Evolutionary conservation across 1,140 invertebrate species (phyloP).

Genomic region (Heliconius eleuchia): DNA sequence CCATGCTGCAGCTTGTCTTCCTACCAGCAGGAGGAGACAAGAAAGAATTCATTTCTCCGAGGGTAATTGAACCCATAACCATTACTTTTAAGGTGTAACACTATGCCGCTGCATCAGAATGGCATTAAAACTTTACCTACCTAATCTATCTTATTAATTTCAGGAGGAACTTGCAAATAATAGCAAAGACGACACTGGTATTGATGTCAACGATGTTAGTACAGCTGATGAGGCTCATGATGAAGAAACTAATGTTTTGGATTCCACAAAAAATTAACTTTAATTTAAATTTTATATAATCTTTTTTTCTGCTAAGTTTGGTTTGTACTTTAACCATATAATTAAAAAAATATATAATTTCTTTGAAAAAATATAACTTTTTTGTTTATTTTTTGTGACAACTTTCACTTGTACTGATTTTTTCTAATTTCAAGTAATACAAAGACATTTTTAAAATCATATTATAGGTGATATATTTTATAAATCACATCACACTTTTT

Average conservation of each 20-base stretch:
- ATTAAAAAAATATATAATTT: background rate
- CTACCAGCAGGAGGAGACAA: too few species aligned
- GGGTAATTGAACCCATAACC: too few species aligned
- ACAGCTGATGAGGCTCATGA: constrained; percentile 63
- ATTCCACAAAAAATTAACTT: constrained; percentile 28
- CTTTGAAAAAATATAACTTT: background rate
- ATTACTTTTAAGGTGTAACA: too few species aligned
- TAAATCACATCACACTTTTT: constrained; percentile 4
- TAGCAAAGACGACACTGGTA: constrained; percentile 70
- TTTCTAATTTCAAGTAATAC: background rate
- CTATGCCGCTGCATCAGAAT: too few species aligned
- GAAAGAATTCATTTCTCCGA: too few species aligned
- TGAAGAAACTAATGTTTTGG: constrained; percentile 39
- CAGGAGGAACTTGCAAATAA: constrained; percentile 66
- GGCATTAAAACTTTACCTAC: too few species aligned
- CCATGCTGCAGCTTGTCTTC: too few species aligned
- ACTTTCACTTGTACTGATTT: background rate
- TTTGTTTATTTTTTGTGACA: background rate
- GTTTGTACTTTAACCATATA: background rate
- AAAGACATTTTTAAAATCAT: background rate
- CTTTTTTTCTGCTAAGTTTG: background rate
- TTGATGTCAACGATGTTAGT: constrained; percentile 76
- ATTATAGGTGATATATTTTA: constrained; percentile 3
- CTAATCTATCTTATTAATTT: constrained; percentile 1
- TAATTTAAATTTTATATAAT: background rate